A percentile compares a stretch with the other conserved stretches of the same genome.
These are phyloP conservation scores for Zosterops hypoxanthus DNA, from an alignment of 2,113 vertebrate species.

Conservation along the genomic window DNA sequence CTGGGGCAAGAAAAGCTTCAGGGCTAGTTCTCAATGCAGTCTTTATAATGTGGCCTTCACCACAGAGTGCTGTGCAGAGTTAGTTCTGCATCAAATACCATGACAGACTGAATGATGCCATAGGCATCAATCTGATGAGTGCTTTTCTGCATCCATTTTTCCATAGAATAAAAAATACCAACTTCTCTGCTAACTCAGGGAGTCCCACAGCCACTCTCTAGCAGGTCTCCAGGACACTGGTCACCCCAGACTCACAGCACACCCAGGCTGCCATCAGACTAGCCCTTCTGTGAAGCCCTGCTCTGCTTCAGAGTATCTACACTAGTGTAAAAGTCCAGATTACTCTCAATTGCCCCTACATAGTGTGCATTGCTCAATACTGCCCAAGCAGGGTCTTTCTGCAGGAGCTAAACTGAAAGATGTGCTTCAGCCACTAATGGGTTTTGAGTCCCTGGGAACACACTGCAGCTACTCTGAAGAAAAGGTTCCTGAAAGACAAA, in stretches of 20 bases:
- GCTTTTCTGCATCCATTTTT: neutral
- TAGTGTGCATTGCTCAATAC: neutral
- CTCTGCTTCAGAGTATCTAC: neutral
- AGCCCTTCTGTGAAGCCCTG: neutral
- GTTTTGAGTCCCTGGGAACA: neutral
- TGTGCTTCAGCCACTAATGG: neutral
- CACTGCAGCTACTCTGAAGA: fast-evolving
- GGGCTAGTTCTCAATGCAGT: neutral
- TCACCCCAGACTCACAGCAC: neutral
- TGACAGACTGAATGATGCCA: neutral
- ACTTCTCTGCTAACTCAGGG: neutral
- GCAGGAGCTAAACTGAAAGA: neutral
- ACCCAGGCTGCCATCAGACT: neutral
- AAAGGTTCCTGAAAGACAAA: neutral
- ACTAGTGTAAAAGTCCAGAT: fast-evolving
- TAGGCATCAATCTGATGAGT: neutral
- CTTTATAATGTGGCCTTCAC: neutral
- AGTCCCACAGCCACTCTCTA: neutral
- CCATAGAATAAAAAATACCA: neutral
- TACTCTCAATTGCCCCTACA: neutral
- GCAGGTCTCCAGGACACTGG: neutral
- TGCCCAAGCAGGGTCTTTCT: neutral
- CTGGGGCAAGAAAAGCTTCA: neutral
- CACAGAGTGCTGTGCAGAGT: neutral
- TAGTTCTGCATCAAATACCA: conserved; percentile 24